These are phyloP conservation scores for Onychostruthus taczanowskii DNA, from an alignment of 2,113 vertebrate genomes.

Conservation along the genomic window DNA sequence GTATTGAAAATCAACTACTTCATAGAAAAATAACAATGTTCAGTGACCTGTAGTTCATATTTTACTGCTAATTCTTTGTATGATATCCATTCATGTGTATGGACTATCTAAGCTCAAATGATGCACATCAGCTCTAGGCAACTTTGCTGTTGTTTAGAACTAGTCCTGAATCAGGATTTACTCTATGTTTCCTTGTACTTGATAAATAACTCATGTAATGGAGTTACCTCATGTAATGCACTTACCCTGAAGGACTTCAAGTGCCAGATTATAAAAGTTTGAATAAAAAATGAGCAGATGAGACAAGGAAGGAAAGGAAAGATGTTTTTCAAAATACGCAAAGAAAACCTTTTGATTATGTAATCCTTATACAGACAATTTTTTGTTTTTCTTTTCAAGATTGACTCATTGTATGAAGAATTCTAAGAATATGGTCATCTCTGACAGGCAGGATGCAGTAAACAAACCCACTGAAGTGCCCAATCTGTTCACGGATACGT, in stretches of 20 bases:
- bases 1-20: neutral
- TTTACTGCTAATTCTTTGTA: neutral
- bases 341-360: neutral
- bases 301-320: neutral
- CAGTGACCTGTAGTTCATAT: neutral
- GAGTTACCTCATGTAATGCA: neutral
- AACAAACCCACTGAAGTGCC: conserved; percentile 57
- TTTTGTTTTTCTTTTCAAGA: neutral
- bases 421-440: conserved; percentile 1
- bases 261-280: conserved; percentile 38
- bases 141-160: neutral
- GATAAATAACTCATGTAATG: conserved; percentile 19
- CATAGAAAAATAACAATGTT: neutral
- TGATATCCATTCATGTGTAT: neutral
- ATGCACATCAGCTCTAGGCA: neutral
- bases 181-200: conserved; percentile 38
- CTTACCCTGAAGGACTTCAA: neutral
- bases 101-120: neutral
- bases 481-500: conserved; percentile 47
- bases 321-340: neutral
- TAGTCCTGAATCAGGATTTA: conserved; percentile 21
- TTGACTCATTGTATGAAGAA: conserved; percentile 45
- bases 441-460: conserved; percentile 40
- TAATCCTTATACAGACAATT: neutral
- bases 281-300: conserved; percentile 27